phyloP scores from a whole-genome alignment of 2,113 vertebrate genomes.

The Archocentrus centrarchus region DNA sequence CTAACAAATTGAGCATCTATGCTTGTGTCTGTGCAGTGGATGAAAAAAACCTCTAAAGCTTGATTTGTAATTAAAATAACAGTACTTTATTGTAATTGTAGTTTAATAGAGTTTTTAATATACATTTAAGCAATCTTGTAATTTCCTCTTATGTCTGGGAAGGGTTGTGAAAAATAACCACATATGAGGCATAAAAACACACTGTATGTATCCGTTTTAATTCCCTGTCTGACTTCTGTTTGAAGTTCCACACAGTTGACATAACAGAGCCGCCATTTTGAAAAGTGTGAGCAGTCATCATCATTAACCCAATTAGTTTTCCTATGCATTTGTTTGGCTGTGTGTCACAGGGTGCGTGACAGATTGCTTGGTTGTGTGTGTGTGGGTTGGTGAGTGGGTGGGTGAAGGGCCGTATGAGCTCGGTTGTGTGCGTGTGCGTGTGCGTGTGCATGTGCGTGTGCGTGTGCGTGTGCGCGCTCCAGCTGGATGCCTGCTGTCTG shows the following conservation, averaged over 20 bases:
- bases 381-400: slow-evolving; percentile 10
- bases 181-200: neutral
- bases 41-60: too few relatives aligned
- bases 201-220: neutral
- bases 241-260: neutral
- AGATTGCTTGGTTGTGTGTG: slow-evolving; percentile 10
- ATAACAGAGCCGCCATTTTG: slow-evolving; percentile 11
- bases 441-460: neutral
- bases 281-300: neutral
- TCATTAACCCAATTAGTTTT: slow-evolving; percentile 34
- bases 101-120: too few relatives aligned
- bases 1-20: too few relatives aligned
- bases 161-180: neutral
- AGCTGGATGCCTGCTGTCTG: slow-evolving; percentile 31
- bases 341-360: slow-evolving; percentile 15
- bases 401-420: slow-evolving; percentile 9
- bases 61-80: too few relatives aligned
- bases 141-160: too few relatives aligned
- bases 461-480: neutral
- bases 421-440: neutral
- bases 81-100: too few relatives aligned
- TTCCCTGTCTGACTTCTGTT: neutral
- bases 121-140: too few relatives aligned
- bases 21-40: too few relatives aligned
- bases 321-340: neutral